Conservation (phyloP, 2,797 vertebrate species). For the Silurus lanzhouensis region DNA sequence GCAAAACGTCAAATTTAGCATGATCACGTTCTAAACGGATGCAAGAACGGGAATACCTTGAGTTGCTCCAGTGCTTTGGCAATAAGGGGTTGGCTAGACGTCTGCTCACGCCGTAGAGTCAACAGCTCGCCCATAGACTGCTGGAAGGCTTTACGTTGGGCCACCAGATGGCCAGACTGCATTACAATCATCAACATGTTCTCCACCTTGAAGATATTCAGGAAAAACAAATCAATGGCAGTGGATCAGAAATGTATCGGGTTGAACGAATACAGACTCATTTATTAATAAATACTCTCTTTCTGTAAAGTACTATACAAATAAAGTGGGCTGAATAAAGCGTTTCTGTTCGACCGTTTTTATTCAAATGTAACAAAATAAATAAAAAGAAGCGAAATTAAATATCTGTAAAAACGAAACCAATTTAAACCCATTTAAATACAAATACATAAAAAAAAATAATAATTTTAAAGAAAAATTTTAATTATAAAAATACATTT, state of each 20-base stretch:
- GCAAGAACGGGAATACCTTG: slow-evolving; percentile 76
- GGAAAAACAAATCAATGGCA: neutral
- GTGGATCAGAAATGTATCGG: too few relatives aligned
- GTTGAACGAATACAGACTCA: neutral
- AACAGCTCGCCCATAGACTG: slow-evolving; percentile 88
- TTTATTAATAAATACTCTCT: neutral
- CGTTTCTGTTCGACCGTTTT: too few relatives aligned
- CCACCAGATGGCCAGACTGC: slow-evolving; percentile 89
- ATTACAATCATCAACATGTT: slow-evolving; percentile 92
- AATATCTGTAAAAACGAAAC: too few relatives aligned
- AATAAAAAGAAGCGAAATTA: too few relatives aligned
- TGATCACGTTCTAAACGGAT: neutral
- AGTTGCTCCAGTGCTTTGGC: slow-evolving; percentile 92
- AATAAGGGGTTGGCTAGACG: slow-evolving; percentile 94
- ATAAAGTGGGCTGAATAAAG: too few relatives aligned
- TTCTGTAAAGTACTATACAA: too few relatives aligned
- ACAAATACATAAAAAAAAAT: too few relatives aligned
- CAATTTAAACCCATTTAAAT: too few relatives aligned
- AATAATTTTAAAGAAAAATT: too few relatives aligned
- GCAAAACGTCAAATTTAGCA: neutral
- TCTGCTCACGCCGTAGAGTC: slow-evolving; percentile 90
- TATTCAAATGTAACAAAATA: too few relatives aligned
- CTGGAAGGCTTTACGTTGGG: slow-evolving; percentile 92
- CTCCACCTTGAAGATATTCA: slow-evolving; percentile 76
- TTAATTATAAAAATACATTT: too few relatives aligned